Conservation (phyloP, 2,797 vertebrate genomes). For the Picus viridis region DNA sequence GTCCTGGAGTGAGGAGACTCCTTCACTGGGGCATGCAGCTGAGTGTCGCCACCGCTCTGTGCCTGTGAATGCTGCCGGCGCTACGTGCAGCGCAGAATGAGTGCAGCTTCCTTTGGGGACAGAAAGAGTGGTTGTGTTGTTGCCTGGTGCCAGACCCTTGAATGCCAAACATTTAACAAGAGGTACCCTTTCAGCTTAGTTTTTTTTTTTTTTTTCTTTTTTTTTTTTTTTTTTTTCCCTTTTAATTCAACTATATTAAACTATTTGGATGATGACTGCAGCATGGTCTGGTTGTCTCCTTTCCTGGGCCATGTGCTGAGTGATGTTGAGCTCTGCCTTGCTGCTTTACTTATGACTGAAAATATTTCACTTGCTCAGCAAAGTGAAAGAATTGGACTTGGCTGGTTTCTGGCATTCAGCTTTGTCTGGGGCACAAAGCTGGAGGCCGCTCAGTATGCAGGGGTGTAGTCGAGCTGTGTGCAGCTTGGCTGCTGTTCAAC, state of each 20-base stretch:
- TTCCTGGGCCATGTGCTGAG: not conserved
- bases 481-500: not conserved
- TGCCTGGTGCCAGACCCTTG: not conserved
- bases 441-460: conserved; percentile 20
- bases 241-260: not conserved
- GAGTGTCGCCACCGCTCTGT: not conserved
- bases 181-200: not conserved
- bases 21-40: not conserved
- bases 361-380: conserved; percentile 25
- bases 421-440: conserved; percentile 13
- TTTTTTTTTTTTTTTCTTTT: not conserved
- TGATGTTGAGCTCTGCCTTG: not conserved
- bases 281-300: accelerated
- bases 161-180: not conserved
- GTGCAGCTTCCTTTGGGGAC: not conserved
- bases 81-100: accelerated
- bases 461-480: not conserved
- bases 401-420: conserved; percentile 1
- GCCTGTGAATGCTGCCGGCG: not conserved
- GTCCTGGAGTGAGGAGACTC: not conserved
- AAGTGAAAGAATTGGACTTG: not conserved
- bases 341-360: not conserved
- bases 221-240: not conserved
- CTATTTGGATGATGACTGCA: not conserved
- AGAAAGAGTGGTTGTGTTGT: not conserved